These are phyloP conservation scores for Phacellophora camtschatica DNA, from an alignment of 30 jellyfish, hydroid and myxozoan genomes.

Conservation along the genomic window DNA sequence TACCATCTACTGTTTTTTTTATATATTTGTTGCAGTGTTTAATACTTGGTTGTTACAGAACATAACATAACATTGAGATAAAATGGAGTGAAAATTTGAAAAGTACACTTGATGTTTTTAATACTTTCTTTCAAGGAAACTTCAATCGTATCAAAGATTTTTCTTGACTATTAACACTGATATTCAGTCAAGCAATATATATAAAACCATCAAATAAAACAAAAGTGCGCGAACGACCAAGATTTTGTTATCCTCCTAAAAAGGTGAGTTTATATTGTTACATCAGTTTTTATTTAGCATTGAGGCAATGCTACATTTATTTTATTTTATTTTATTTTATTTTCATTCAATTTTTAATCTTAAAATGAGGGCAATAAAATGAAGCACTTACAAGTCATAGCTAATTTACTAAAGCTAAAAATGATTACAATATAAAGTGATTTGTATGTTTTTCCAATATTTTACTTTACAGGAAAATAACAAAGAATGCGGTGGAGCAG, in stretches of 20 bases:
- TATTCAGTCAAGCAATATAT: slow-evolving; percentile 39
- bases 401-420: neutral
- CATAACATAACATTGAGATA: too few relatives aligned
- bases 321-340: too few relatives aligned
- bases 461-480: neutral
- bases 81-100: too few relatives aligned
- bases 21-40: too few relatives aligned
- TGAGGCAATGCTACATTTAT: too few relatives aligned
- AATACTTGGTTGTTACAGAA: too few relatives aligned
- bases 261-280: slow-evolving; percentile 17
- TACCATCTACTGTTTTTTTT: too few relatives aligned
- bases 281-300: too few relatives aligned
- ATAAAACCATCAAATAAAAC: slow-evolving; percentile 57
- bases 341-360: too few relatives aligned
- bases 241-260: slow-evolving; percentile 65
- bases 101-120: too few relatives aligned
- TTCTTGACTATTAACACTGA: slow-evolving; percentile 31
- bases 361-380: neutral
- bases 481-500: neutral
- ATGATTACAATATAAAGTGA: neutral
- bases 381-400: neutral
- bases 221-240: slow-evolving; percentile 64
- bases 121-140: too few relatives aligned
- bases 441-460: neutral
- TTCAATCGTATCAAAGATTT: too few relatives aligned